A percentile compares a stretch with the other conserved stretches of the same genome.
Conservation (phyloP, 2,888 invertebrate species). For the Cosmia trapezina region DNA sequence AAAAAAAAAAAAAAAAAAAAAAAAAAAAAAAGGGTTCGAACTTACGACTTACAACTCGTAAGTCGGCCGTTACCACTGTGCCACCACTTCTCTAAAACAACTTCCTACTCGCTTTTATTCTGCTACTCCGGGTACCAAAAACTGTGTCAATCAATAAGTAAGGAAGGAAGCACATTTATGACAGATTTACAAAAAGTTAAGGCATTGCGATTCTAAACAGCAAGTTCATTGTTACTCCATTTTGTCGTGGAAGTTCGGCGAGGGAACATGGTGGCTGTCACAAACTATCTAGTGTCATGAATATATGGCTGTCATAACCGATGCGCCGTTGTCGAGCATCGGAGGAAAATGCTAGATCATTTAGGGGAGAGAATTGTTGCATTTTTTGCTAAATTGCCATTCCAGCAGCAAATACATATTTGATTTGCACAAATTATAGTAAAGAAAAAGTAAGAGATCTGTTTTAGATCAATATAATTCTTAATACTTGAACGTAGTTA, state of each 20-base stretch:
- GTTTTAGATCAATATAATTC: neutral
- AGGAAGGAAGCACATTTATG: constrained; percentile 27
- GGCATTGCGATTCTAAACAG: constrained; percentile 68
- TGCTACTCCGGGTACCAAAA: neutral
- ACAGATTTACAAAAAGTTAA: constrained; percentile 43
- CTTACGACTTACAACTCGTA: too few species aligned
- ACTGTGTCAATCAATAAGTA: neutral
- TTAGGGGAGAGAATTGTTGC: constrained; percentile 40
- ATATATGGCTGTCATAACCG: constrained; percentile 80
- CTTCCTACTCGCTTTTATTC: neutral
- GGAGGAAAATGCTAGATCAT: constrained; percentile 46
- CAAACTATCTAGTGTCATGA: constrained; percentile 77
- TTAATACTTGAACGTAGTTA: too few species aligned
- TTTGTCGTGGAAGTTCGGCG: constrained; percentile 66
- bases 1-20: too few species aligned
- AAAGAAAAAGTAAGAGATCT: too few species aligned
- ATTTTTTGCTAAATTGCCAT: neutral
- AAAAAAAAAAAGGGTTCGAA: too few species aligned
- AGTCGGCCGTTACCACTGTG: too few species aligned
- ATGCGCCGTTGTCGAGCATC: constrained; percentile 56
- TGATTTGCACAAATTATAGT: neutral
- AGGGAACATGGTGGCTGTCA: constrained; percentile 86
- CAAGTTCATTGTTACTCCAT: constrained; percentile 76
- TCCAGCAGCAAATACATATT: too few species aligned
- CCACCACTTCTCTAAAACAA: neutral